A percentile compares a stretch with the other conserved stretches of the same genome.
phyloP scores from a whole-genome alignment of 2,797 vertebrate species.

The Acestrorhynchus altus region DNA sequence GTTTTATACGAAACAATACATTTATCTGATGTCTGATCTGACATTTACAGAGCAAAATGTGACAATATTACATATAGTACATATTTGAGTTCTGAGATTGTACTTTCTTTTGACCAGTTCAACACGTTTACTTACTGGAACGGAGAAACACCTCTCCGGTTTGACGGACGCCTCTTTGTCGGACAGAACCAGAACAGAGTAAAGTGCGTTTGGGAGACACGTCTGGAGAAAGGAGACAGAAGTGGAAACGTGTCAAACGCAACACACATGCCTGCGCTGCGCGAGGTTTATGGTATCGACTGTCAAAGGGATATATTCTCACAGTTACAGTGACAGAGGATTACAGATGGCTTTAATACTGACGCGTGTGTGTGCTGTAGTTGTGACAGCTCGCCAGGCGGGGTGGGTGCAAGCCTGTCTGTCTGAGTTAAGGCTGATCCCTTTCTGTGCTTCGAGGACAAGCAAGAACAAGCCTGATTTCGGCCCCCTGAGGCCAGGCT shows the following conservation, averaged over 20 bases:
- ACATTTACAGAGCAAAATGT: too few relatives aligned
- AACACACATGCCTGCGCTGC: too few relatives aligned
- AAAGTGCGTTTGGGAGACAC: slow-evolving; percentile 80
- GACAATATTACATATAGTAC: too few relatives aligned
- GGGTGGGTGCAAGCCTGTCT: slow-evolving; percentile 56
- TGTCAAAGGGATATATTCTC: background rate
- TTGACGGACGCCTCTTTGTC: slow-evolving; percentile 82
- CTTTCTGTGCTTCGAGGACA: slow-evolving; percentile 70
- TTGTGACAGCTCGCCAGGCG: slow-evolving; percentile 49
- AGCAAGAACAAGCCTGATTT: slow-evolving; percentile 70
- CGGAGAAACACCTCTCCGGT: slow-evolving; percentile 75
- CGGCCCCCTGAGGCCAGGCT: slow-evolving; percentile 64
- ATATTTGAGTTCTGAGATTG: too few relatives aligned
- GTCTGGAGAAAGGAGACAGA: slow-evolving; percentile 64
- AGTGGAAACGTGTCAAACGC: background rate
- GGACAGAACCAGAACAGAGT: slow-evolving; percentile 78
- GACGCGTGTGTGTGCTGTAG: background rate
- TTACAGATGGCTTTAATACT: background rate
- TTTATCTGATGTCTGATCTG: too few relatives aligned
- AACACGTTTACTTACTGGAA: slow-evolving; percentile 75
- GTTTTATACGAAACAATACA: too few relatives aligned
- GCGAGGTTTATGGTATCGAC: background rate
- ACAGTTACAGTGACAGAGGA: background rate
- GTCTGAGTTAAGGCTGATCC: slow-evolving; percentile 54
- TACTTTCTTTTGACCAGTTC: too few relatives aligned